Conservation (phyloP, 2,113 vertebrate species). For the Oncorhynchus masou region DNA sequence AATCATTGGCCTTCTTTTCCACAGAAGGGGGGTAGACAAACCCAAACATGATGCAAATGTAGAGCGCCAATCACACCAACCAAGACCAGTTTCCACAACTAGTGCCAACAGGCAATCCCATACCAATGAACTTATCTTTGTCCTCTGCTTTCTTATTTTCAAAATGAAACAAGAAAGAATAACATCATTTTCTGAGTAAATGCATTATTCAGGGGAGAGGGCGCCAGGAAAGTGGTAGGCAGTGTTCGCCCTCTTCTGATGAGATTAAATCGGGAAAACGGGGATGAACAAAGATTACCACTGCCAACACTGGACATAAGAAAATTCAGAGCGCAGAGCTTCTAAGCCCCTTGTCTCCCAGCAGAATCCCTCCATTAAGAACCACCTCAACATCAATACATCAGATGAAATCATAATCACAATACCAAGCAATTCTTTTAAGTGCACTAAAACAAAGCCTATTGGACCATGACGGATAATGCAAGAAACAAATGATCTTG, state of each 20-base stretch:
- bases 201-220: background rate
- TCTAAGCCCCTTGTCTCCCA: background rate
- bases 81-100: background rate
- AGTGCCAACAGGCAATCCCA: background rate
- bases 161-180: too few species aligned
- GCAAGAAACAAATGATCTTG: conserved; percentile 1
- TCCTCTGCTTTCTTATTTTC: too few species aligned
- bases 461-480: background rate
- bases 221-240: background rate
- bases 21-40: conserved; percentile 1
- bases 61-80: background rate
- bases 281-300: background rate
- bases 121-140: too few species aligned
- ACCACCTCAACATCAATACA: conserved; percentile 1
- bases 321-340: background rate
- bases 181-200: background rate
- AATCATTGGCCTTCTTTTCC: background rate
- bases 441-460: conserved; percentile 11
- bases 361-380: background rate
- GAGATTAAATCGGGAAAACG: background rate
- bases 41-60: background rate
- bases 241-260: background rate
- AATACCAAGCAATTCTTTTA: conserved; percentile 9
- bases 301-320: background rate
- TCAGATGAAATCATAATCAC: conserved; percentile 2